Base-by-base conservation (phyloP, 2,113 vertebrate species). In the Tachysurus fulvidraco region DNA sequence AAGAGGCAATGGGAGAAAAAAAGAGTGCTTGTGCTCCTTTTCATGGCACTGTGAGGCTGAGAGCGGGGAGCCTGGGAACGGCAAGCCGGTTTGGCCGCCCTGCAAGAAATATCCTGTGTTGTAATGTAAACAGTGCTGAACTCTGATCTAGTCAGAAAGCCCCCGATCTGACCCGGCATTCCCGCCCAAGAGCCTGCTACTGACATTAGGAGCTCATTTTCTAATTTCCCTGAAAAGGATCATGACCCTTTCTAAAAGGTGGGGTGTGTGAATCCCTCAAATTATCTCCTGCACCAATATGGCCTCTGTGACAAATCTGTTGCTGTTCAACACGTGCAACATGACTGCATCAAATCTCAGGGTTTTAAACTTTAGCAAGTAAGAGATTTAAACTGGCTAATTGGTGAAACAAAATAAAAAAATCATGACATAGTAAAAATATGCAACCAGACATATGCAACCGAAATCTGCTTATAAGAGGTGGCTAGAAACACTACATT, bases 121-220 rank as follows among this genome's bases (percentile, higher is more conserved):
- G 92, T 95, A 95, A 94, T 95, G 94, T 95, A 96, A 96, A 95
- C 95, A 95, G 91, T 91, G 89, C 92, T 95, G 94, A 96, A 95
- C 95, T 95, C 93, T 94, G 95, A 94, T 94, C 93, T 90, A 87
- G 86, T 28, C 84, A 85, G 71, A 85, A 77, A 59, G 85, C 86
- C 90, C 92, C 92, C 79, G 88, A 91, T 94, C 88, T 89, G 90
- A 92, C 92, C 92, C 88, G 14, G 87, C 90, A 92, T 91, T 94
- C 91, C 81, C 90, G 88, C 88, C 86, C 64, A 91, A 87, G 88
- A 91, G 90, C 92, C 91, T 81, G 88, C 89, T 90, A 85, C 90
- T 93, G 93, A 93, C 94, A 95, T 94, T 91, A 92, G 91, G 92
- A 94, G 91, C 91, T 91, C 91, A 93, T 93, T 92, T 92, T 93